phyloP scores from a whole-genome alignment of 2,797 vertebrate species.

The Semaprochilodus insignis region DNA sequence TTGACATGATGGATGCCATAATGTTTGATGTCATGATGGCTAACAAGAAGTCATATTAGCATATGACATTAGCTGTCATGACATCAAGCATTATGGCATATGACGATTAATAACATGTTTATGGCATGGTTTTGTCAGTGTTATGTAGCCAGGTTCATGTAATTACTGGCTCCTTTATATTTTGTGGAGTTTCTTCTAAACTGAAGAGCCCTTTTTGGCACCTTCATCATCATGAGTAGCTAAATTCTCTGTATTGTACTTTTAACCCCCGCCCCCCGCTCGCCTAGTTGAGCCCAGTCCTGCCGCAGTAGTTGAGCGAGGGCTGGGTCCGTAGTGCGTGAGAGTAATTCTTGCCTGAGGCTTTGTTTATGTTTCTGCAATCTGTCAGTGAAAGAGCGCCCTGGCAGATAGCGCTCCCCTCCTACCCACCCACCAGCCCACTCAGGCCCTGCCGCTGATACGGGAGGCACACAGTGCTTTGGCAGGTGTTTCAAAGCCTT shows the following conservation, averaged over 20 bases:
- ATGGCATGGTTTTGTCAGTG: too few relatives aligned
- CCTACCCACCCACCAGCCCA: slow-evolving; percentile 31
- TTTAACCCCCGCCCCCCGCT: neutral
- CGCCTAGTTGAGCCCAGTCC: neutral
- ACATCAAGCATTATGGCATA: too few relatives aligned
- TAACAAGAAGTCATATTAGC: too few relatives aligned
- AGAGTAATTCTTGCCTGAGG: slow-evolving; percentile 58
- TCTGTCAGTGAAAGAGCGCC: slow-evolving; percentile 58
- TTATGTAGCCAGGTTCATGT: too few relatives aligned
- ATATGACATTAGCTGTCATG: too few relatives aligned
- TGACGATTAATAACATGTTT: too few relatives aligned
- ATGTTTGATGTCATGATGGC: too few relatives aligned
- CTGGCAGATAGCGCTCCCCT: slow-evolving; percentile 52
- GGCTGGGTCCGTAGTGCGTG: slow-evolving; percentile 54
- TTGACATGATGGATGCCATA: too few relatives aligned
- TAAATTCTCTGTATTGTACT: neutral
- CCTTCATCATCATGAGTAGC: neutral
- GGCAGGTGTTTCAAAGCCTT: slow-evolving; percentile 64
- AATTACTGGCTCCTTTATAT: too few relatives aligned
- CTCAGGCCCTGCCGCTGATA: slow-evolving; percentile 18
- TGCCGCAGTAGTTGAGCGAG: neutral
- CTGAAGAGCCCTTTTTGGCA: too few relatives aligned
- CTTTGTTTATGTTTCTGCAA: slow-evolving; percentile 64
- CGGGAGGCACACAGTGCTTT: slow-evolving; percentile 46
- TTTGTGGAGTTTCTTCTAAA: too few relatives aligned